A percentile compares a stretch with the other conserved stretches of the same genome.
Conservation (phyloP, 1,140 invertebrate species). For the Temnothorax nylanderi region DNA sequence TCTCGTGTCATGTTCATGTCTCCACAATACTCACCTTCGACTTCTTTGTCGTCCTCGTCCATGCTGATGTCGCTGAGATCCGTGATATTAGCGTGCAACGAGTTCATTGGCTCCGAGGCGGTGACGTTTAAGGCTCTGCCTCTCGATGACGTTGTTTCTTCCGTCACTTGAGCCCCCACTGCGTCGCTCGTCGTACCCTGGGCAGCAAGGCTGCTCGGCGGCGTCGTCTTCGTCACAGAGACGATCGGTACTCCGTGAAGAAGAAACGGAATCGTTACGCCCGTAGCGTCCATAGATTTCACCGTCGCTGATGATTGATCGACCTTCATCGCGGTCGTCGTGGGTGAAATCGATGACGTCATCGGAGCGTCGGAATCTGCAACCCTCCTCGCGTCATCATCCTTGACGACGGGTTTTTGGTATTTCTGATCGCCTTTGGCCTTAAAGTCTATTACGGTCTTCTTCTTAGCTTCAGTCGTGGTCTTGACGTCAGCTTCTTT, state of each 20-base stretch:
- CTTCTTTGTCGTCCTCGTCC: conserved; percentile 88
- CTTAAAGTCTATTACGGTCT: conserved; percentile 76
- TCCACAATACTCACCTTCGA: conserved; percentile 77
- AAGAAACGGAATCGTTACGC: conserved; percentile 64
- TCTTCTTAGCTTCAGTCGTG: conserved; percentile 78
- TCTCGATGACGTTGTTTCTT: conserved; percentile 61
- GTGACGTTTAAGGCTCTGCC: conserved; percentile 82
- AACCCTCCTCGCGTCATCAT: conserved; percentile 56
- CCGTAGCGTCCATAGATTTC: conserved; percentile 29
- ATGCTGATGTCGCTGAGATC: conserved; percentile 90
- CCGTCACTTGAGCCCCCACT: not conserved
- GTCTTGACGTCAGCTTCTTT: conserved; percentile 76
- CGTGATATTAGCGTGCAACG: conserved; percentile 82
- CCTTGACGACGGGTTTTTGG: conserved; percentile 75
- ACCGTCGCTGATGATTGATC: conserved; percentile 30
- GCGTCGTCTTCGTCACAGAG: not conserved
- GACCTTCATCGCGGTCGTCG: conserved; percentile 41
- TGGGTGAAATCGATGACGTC: conserved; percentile 46
- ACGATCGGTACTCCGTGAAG: conserved; percentile 74
- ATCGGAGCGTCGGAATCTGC: not conserved
- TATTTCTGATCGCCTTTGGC: conserved; percentile 79
- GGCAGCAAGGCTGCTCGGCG: not conserved
- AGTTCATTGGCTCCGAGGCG: conserved; percentile 81
- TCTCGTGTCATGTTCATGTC: not conserved
- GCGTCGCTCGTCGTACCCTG: not conserved